A percentile compares a stretch with the other conserved stretches of the same genome.
These are phyloP conservation scores for Acromyrmex echinatior DNA, from an alignment of 1,140 invertebrate species.

Conservation along the genomic window DNA sequence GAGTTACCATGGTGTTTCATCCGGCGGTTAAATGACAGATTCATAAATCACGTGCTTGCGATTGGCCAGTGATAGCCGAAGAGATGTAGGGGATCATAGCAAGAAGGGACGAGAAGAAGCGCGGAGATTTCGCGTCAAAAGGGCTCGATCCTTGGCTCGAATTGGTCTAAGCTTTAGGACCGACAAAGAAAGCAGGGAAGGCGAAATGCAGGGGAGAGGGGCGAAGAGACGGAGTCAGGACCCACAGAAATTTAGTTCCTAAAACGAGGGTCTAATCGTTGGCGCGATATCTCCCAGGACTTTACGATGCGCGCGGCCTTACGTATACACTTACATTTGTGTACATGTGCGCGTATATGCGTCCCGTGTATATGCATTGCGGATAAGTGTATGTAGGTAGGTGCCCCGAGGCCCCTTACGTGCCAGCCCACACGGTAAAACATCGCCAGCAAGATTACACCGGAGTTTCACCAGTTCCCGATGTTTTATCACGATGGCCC, in stretches of 20 bases:
- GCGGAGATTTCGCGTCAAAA: conserved; percentile 33
- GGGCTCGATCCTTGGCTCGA: conserved; percentile 22
- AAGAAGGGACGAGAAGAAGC: conserved; percentile 16
- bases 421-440: conserved; percentile 73
- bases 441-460: conserved; percentile 80
- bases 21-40: conserved; percentile 34
- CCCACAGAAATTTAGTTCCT: conserved; percentile 76
- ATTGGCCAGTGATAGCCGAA: conserved; percentile 23
- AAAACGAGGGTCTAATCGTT: conserved; percentile 79
- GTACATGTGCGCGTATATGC: no score
- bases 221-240: neutral
- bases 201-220: neutral
- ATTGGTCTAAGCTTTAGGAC: conserved; percentile 36
- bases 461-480: conserved; percentile 80
- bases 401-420: conserved; percentile 46
- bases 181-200: neutral
- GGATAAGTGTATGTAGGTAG: neutral
- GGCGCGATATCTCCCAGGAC: conserved; percentile 75
- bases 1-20: conserved; percentile 2
- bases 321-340: neutral
- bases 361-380: neutral
- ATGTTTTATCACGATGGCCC: conserved; percentile 81
- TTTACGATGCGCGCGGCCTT: conserved; percentile 70
- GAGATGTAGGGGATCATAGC: neutral
- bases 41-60: conserved; percentile 35